These are phyloP conservation scores for Folsomia manolachei DNA, from an alignment of 2,888 invertebrate genomes.

Conservation along the genomic window DNA sequence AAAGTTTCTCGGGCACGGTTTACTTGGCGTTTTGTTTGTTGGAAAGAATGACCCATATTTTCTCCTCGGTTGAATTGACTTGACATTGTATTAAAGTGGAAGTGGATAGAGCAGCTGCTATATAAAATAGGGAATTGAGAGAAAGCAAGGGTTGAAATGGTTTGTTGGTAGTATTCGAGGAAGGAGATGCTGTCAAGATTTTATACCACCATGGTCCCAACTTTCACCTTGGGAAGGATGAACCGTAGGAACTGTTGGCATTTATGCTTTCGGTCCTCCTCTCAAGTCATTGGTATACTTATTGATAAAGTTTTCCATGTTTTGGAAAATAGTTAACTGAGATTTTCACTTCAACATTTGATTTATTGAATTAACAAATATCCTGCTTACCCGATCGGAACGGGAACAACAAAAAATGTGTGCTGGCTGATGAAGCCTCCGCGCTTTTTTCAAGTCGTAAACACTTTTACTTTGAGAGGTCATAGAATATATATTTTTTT, in stretches of 20 bases:
- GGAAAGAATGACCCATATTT: slow-evolving; percentile 21
- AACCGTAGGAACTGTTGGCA: neutral
- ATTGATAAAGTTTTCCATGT: neutral
- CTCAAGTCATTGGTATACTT: no score
- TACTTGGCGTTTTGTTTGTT: neutral
- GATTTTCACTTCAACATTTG: neutral
- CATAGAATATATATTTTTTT: neutral
- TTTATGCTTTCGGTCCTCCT: no score
- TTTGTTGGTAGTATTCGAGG: no score
- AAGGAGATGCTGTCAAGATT: no score
- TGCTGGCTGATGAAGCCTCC: no score
- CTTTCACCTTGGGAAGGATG: neutral
- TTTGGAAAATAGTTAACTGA: neutral
- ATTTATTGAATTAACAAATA: neutral
- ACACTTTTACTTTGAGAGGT: no score
- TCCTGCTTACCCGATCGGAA: no score
- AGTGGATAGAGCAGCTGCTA: neutral
- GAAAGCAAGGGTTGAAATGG: neutral
- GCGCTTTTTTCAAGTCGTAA: no score
- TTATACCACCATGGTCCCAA: no score
- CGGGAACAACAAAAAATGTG: no score
- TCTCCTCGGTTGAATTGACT: slow-evolving; percentile 12
- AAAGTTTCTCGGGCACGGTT: neutral
- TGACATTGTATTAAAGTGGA: slow-evolving; percentile 15
- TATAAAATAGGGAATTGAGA: no score